A percentile compares a stretch with the other conserved stretches of the same genome.
These are phyloP conservation scores for Ormia ochracea DNA, from an alignment of 2,888 invertebrate species.

Conservation along the genomic window DNA sequence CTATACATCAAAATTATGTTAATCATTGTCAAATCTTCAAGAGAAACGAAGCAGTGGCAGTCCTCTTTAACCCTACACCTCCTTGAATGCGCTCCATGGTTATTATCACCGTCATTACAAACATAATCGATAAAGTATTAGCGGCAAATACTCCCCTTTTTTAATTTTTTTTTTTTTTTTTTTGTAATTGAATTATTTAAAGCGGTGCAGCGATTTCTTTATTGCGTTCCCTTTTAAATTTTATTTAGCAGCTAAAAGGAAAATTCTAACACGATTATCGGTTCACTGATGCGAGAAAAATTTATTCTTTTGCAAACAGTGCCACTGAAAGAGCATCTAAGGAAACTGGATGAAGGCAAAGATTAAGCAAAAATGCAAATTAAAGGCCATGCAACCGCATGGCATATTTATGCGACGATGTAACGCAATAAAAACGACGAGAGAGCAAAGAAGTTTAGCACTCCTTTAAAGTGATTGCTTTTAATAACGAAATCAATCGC, in stretches of 20 bases:
- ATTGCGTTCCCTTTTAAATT: neutral
- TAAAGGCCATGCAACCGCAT: neutral
- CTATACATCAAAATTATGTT: too few relatives aligned
- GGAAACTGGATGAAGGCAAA: neutral
- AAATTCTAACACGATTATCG: constrained; percentile 32
- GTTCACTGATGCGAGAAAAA: constrained; percentile 35
- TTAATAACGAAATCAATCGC: constrained; percentile 12
- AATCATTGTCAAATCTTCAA: too few relatives aligned
- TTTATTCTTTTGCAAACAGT: constrained; percentile 2
- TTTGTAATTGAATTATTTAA: constrained; percentile 40
- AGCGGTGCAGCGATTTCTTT: neutral
- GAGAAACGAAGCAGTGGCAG: too few relatives aligned
- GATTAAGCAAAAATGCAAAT: neutral
- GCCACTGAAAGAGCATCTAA: neutral
- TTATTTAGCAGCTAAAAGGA: constrained; percentile 8
- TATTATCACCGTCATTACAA: neutral
- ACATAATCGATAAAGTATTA: constrained; percentile 46
- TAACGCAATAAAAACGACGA: neutral
- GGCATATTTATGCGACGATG: neutral
- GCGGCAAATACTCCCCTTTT: neutral
- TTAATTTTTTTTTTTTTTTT: neutral
- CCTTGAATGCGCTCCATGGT: too few relatives aligned
- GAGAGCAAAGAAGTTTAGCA: neutral
- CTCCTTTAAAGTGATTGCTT: neutral
- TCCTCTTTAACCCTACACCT: too few relatives aligned